A percentile compares a stretch with the other conserved stretches of the same genome.
Conservation (phyloP, 2,888 invertebrate species). For the Hanleya hanleyi region DNA sequence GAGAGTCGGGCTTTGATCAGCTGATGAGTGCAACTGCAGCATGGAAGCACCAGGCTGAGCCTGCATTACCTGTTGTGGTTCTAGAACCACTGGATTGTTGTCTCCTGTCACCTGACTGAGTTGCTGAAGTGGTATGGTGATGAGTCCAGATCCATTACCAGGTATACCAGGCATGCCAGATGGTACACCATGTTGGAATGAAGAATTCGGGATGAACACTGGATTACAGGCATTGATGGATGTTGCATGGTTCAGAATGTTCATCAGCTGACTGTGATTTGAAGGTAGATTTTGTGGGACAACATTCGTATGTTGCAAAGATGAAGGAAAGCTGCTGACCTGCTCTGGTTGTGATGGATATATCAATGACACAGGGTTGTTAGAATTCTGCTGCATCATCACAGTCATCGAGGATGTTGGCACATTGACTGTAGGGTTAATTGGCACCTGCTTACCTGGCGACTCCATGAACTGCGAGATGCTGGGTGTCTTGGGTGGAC, state of each 20-base stretch:
- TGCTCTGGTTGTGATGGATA: neutral
- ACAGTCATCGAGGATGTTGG: neutral
- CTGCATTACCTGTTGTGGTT: neutral
- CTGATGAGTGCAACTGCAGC: neutral
- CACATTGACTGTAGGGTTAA: neutral
- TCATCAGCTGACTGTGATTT: neutral
- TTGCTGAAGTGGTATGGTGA: neutral
- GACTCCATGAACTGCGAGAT: neutral
- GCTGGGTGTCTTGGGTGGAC: conserved; percentile 59
- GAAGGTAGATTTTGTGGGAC: neutral
- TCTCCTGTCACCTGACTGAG: neutral
- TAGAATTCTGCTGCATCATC: neutral
- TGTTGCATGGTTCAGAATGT: neutral
- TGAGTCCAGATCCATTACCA: neutral
- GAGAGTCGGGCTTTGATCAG: neutral
- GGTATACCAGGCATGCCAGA: neutral
- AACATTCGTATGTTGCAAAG: neutral
- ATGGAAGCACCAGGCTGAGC: neutral
- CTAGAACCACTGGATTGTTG: neutral
- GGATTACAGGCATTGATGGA: conserved; percentile 6
- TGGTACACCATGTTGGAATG: neutral
- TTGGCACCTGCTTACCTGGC: neutral
- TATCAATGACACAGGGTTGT: neutral
- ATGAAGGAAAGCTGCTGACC: neutral
- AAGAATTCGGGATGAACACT: neutral